Evolutionary conservation across 37 sponge, comb jelly and placozoan genomes (phyloP).

Genomic region (Cladorhizidae sp.): DNA sequence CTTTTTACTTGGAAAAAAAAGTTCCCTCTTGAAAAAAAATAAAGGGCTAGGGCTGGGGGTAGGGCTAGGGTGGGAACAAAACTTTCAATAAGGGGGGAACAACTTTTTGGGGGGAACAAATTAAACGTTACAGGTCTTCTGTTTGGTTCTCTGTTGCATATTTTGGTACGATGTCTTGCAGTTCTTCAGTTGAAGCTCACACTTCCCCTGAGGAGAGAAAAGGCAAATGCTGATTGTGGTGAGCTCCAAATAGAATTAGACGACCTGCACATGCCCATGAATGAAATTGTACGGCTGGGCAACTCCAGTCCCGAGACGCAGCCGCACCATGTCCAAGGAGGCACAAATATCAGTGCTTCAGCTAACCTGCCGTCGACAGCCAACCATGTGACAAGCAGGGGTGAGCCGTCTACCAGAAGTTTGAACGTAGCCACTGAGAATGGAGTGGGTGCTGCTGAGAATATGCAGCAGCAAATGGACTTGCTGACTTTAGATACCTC

Average conservation of each 20-base stretch:
- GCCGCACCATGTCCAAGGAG: background rate
- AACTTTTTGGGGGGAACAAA: no score
- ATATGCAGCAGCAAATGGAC: no score
- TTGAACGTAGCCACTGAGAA: background rate
- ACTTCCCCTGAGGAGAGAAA: slow-evolving; percentile 50
- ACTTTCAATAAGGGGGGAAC: no score
- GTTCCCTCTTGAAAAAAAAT: no score
- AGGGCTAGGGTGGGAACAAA: no score
- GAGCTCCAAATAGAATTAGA: slow-evolving; percentile 40
- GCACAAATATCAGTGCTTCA: background rate
- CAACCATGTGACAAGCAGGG: background rate
- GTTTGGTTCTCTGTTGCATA: background rate
- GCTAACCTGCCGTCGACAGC: background rate
- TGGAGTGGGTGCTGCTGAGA: background rate
- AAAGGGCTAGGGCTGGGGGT: no score
- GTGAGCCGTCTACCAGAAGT: background rate
- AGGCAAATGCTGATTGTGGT: slow-evolving; percentile 18
- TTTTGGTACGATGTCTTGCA: slow-evolving; percentile 14
- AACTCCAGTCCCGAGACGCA: background rate
- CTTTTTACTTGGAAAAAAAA: no score
- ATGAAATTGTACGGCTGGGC: background rate
- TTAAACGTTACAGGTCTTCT: no score
- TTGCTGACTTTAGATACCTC: no score
- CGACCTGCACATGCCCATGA: slow-evolving; percentile 34
- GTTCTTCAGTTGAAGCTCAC: slow-evolving; percentile 11